phyloP scores from a whole-genome alignment of 1,140 invertebrate genomes.

The Drosophila jambulina region DNA sequence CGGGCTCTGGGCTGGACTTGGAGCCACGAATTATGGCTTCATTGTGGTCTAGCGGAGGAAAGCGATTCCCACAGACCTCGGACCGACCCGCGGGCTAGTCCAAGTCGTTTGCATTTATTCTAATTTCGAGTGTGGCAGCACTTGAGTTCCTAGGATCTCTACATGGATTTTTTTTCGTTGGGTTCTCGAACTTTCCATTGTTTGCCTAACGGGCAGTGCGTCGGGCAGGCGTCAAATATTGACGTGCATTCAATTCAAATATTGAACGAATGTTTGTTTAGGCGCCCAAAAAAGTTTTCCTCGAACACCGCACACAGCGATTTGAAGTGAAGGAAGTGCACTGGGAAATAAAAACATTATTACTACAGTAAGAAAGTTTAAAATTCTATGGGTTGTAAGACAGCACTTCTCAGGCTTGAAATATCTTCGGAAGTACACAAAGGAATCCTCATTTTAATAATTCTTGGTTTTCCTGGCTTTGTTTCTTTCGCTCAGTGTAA shows the following conservation, averaged over 20 bases:
- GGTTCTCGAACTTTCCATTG: constrained; percentile 26
- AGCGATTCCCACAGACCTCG: constrained; percentile 55
- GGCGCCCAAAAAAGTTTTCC: constrained; percentile 46
- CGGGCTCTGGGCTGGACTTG: constrained; percentile 6
- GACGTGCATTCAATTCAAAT: constrained; percentile 71
- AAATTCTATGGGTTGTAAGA: neutral
- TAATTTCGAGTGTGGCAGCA: constrained; percentile 67
- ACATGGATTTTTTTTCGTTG: constrained; percentile 14
- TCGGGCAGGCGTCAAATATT: constrained; percentile 62
- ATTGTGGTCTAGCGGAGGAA: constrained; percentile 48
- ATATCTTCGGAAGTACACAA: neutral
- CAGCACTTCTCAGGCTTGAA: neutral
- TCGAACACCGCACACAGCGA: constrained; percentile 5
- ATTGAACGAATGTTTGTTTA: constrained; percentile 63
- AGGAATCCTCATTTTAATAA: neutral
- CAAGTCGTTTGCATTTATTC: constrained; percentile 64
- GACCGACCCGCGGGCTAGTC: constrained; percentile 12
- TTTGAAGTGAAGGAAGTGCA: neutral
- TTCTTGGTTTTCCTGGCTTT: neutral
- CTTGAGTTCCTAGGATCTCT: constrained; percentile 48
- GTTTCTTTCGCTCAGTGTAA: constrained; percentile 6
- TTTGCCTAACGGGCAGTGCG: constrained; percentile 58
- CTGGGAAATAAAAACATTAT: neutral
- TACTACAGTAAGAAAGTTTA: neutral
- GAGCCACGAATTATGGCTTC: constrained; percentile 75